phyloP scores from a whole-genome alignment of 1,140 invertebrate genomes.

The Procambarus clarkii region DNA sequence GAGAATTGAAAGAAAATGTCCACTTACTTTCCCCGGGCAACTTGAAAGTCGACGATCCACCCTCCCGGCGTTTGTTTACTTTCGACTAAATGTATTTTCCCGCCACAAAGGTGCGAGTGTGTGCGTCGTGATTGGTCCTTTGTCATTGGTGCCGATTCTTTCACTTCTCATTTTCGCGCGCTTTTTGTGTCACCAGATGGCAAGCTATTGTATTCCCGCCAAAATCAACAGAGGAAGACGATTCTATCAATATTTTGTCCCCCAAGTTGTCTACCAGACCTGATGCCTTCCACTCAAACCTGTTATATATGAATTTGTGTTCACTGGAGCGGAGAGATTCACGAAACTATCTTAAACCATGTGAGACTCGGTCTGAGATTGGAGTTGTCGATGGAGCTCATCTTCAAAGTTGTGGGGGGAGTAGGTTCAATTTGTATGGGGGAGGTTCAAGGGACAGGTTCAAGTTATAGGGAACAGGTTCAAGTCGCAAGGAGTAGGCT shows the following conservation, averaged over 20 bases:
- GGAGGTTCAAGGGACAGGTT: too few species aligned
- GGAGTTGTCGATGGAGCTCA: too few species aligned
- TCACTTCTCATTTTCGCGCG: constrained; percentile 72
- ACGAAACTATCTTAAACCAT: background rate
- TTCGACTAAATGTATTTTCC: constrained; percentile 72
- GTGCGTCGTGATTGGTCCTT: constrained; percentile 71
- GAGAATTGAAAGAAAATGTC: constrained; percentile 55
- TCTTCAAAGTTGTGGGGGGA: too few species aligned
- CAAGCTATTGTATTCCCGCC: constrained; percentile 68
- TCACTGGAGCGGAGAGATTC: constrained; percentile 7
- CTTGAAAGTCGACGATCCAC: constrained; percentile 60
- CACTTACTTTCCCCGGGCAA: constrained; percentile 48
- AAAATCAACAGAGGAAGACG: constrained; percentile 71
- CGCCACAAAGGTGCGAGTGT: constrained; percentile 71
- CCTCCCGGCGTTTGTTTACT: constrained; percentile 70
- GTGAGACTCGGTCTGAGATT: background rate
- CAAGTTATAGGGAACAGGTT: too few species aligned
- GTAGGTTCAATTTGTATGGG: too few species aligned
- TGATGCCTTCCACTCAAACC: constrained; percentile 61
- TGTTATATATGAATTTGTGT: constrained; percentile 42
- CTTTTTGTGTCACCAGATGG: constrained; percentile 72
- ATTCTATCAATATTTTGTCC: constrained; percentile 72
- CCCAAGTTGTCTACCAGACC: constrained; percentile 60
- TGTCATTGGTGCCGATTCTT: constrained; percentile 71
- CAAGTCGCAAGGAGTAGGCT: too few species aligned